A percentile compares a stretch with the other conserved stretches of the same genome.
These are phyloP conservation scores for Phasia obesa DNA, from an alignment of 2,888 invertebrate genomes.

Conservation along the genomic window DNA sequence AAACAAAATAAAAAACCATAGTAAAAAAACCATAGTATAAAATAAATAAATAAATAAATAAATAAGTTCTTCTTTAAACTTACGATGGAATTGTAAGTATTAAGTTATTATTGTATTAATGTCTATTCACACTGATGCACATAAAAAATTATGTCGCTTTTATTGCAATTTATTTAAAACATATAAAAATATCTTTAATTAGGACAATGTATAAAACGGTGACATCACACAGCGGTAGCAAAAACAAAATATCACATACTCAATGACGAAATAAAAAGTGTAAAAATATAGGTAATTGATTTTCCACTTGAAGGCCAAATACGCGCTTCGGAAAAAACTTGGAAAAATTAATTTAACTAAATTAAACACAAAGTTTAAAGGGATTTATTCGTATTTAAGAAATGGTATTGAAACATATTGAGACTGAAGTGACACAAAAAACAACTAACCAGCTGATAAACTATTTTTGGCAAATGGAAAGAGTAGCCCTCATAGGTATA, in stretches of 20 bases:
- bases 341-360: conserved; percentile 30
- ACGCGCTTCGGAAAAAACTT: conserved; percentile 60
- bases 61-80: no score
- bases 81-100: no score
- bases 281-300: conserved; percentile 44
- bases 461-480: conserved; percentile 28
- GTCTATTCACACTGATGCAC: no score
- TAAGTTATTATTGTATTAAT: no score
- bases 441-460: conserved; percentile 40
- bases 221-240: conserved; percentile 51
- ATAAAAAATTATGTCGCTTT: no score
- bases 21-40: no score
- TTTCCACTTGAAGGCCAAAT: conserved; percentile 48
- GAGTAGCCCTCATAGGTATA: no score
- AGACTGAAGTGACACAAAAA: conserved; percentile 36
- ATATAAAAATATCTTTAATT: conserved; percentile 1
- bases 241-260: no score
- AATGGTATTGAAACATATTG: neutral
- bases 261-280: conserved; percentile 41
- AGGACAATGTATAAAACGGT: conserved; percentile 33
- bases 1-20: no score
- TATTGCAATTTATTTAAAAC: neutral
- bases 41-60: no score
- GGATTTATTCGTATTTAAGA: neutral
- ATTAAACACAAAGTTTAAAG: conserved; percentile 1